Percentiles rank a stretch among this genome's conserved stretches.
These are phyloP conservation scores for Psittacula derbiana DNA, from an alignment of 2,797 vertebrate genomes.

Conservation along the genomic window DNA sequence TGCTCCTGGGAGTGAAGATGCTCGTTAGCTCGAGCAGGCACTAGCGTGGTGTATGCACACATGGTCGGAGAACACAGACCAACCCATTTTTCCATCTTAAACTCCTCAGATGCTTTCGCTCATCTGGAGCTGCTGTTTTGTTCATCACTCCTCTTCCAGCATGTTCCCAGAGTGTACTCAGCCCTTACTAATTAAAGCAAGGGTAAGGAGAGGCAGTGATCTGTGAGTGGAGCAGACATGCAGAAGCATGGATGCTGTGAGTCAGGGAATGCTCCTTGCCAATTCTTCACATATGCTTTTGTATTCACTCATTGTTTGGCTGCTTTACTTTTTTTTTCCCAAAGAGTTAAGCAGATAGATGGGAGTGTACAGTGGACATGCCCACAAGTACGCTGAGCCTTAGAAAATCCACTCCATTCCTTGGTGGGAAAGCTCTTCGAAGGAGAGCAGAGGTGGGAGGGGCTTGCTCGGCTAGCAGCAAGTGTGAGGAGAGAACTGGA, in stretches of 20 bases:
- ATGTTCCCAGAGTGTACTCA: slow-evolving; percentile 44
- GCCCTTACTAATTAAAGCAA: slow-evolving; percentile 52
- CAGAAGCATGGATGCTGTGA: slow-evolving; percentile 47
- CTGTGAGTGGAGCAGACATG: neutral
- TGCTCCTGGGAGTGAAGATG: neutral
- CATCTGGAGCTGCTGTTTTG: slow-evolving; percentile 67
- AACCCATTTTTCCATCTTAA: neutral
- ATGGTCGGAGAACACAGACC: neutral
- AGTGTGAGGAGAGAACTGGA: neutral
- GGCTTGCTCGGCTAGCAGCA: neutral
- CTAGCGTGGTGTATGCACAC: neutral
- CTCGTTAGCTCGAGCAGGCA: neutral
- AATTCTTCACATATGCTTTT: slow-evolving; percentile 65
- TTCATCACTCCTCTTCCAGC: slow-evolving; percentile 41
- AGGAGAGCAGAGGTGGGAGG: neutral
- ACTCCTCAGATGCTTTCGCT: neutral
- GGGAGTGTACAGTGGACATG: neutral
- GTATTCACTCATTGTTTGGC: slow-evolving; percentile 45
- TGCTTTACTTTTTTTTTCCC: neutral
- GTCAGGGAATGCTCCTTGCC: slow-evolving; percentile 53
- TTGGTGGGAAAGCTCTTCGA: neutral
- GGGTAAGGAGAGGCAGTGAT: slow-evolving; percentile 21
- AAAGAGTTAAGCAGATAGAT: slow-evolving; percentile 36
- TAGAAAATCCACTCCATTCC: neutral
- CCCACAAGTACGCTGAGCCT: neutral